These are phyloP conservation scores for Poecilus cupreus DNA, from an alignment of 2,888 invertebrate species.

Conservation along the genomic window DNA sequence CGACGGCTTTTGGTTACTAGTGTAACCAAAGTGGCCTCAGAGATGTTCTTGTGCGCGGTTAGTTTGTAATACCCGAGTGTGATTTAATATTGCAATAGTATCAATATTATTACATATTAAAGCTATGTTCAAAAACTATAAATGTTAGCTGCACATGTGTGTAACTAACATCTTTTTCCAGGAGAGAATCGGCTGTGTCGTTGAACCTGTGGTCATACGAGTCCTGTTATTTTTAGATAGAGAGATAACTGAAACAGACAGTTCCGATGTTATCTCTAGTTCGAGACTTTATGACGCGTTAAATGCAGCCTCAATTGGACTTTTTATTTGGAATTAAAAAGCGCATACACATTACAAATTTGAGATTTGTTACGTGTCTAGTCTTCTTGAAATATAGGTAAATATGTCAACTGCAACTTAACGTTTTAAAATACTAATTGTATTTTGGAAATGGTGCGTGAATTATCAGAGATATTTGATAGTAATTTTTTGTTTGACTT, in stretches of 20 bases:
- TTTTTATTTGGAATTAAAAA: conserved; percentile 30
- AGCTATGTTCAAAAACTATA: too few species aligned
- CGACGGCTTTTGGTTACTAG: too few species aligned
- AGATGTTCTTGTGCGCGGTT: too few species aligned
- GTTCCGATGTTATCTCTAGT: conserved; percentile 53
- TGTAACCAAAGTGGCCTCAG: too few species aligned
- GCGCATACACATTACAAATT: conserved; percentile 26
- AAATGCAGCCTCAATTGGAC: conserved; percentile 46
- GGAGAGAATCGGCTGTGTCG: conserved; percentile 45
- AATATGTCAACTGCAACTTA: conserved; percentile 7
- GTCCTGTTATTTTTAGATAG: conserved; percentile 56
- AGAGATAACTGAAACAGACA: conserved; percentile 55
- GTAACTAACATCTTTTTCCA: conserved; percentile 22
- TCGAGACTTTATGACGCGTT: conserved; percentile 54
- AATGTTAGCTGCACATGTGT: background rate
- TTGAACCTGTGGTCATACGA: conserved; percentile 50
- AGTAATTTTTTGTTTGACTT: background rate
- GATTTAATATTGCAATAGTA: too few species aligned
- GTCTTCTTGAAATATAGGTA: conserved; percentile 9
- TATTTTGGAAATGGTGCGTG: background rate
- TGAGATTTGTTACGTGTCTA: background rate
- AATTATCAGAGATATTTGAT: conserved; percentile 16
- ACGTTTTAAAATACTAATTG: background rate
- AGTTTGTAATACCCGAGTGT: too few species aligned
- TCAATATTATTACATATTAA: too few species aligned